Percentiles rank a stretch among this genome's conserved stretches.
phyloP scores from a whole-genome alignment of 2,113 vertebrate species.

The Neofelis nebulosa region DNA sequence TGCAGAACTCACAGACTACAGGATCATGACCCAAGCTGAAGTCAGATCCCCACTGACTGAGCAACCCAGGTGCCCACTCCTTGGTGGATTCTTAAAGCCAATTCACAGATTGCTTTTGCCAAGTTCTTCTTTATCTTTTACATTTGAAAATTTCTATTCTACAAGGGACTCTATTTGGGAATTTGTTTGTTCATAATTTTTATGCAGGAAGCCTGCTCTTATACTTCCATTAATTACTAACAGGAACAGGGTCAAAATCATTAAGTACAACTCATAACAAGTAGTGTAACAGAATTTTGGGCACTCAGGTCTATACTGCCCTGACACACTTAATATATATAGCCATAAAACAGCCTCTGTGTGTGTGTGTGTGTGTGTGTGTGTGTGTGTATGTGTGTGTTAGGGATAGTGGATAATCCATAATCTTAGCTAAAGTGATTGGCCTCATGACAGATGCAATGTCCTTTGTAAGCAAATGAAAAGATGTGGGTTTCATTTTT shows the following conservation, averaged over 20 bases:
- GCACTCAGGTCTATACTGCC: accelerated
- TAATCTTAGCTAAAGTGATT: background rate
- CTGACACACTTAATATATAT: background rate
- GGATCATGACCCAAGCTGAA: no score
- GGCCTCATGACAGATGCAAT: background rate
- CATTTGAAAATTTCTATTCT: background rate
- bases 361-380: background rate
- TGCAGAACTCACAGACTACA: no score
- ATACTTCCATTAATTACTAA: background rate
- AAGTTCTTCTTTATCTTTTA: background rate
- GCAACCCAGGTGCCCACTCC: no score
- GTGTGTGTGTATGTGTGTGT: background rate
- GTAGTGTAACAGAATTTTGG: background rate
- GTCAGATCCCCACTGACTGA: no score
- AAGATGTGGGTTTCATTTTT: background rate
- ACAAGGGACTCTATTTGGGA: background rate
- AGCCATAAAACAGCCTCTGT: background rate
- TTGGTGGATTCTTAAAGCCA: background rate
- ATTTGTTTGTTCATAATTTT: background rate
- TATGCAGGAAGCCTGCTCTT: background rate
- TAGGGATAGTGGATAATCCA: background rate
- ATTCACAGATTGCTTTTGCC: background rate
- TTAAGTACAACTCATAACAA: background rate
- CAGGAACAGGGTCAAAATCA: background rate
- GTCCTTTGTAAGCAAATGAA: background rate